Evolutionary conservation across 64 coral and sea anemone species (phyloP).

Genomic region (Montipora cactus): DNA sequence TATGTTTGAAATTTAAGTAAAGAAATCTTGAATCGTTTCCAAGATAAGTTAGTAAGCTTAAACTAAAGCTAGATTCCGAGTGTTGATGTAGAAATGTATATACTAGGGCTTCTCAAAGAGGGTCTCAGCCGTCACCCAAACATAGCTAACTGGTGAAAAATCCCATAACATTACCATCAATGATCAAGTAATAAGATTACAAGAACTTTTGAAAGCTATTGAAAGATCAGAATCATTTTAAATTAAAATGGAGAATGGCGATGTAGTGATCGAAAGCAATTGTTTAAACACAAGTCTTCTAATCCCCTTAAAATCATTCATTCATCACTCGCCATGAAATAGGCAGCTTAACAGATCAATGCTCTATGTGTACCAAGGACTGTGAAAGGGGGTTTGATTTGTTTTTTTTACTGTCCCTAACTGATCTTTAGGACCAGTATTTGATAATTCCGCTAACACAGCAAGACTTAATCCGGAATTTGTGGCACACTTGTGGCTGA

Average conservation of each 20-base stretch:
- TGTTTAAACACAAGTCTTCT: constrained; percentile 16
- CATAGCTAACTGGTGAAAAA: constrained; percentile 3
- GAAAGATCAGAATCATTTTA: constrained; percentile 29
- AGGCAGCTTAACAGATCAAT: constrained; percentile 1
- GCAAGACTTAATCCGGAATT: constrained; percentile 8
- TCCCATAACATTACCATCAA: not conserved
- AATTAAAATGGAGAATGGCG: constrained; percentile 14
- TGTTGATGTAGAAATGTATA: constrained; percentile 6
- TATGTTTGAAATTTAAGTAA: not conserved
- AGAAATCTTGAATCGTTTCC: constrained; percentile 25
- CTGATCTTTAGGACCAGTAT: not conserved
- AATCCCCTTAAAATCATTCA: not conserved
- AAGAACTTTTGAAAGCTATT: constrained; percentile 18
- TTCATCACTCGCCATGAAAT: not conserved
- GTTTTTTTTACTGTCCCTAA: not conserved
- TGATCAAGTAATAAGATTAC: constrained; percentile 22
- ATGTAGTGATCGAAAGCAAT: not conserved
- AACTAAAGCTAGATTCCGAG: not conserved
- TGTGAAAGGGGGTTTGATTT: not conserved
- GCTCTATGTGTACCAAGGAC: not conserved
- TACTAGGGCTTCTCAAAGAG: not conserved
- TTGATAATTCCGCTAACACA: constrained; percentile 15
- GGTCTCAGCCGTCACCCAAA: constrained; percentile 18
- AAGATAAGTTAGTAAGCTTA: not conserved
- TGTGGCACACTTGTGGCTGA: not conserved